Percentiles rank a stretch among this genome's conserved stretches.
These are phyloP conservation scores for Chionomys nivalis DNA, from an alignment of 2,113 vertebrate genomes.

Conservation along the genomic window DNA sequence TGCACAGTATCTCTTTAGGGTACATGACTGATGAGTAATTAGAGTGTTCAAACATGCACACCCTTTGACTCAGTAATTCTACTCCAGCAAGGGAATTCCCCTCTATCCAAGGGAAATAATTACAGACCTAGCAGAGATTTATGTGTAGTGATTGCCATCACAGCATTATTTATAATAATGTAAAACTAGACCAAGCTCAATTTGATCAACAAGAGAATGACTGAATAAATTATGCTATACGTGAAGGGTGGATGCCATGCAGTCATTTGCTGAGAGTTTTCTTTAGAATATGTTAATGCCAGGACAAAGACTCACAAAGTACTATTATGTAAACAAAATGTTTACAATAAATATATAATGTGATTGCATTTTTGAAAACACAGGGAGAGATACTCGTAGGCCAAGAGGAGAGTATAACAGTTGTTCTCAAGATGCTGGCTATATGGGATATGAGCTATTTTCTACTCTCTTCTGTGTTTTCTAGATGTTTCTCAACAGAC, in stretches of 20 bases:
- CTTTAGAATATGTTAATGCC: background rate
- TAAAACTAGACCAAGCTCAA: conserved; percentile 61
- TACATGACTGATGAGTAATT: conserved; percentile 2
- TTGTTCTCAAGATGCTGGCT: background rate
- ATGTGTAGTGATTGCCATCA: conserved; percentile 62
- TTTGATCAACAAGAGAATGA: conserved; percentile 54
- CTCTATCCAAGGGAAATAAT: conserved; percentile 64
- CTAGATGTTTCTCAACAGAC: background rate
- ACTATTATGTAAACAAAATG: background rate
- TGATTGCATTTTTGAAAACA: background rate
- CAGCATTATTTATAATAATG: conserved; percentile 67
- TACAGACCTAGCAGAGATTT: conserved; percentile 61
- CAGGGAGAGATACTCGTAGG: accelerated
- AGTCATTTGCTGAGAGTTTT: background rate
- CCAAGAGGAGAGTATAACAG: too few species aligned
- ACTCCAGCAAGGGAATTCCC: conserved; percentile 21
- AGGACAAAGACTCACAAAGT: background rate
- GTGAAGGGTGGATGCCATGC: background rate
- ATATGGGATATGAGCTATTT: background rate
- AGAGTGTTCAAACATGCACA: conserved; percentile 50
- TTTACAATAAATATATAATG: conserved; percentile 12
- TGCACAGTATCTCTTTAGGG: background rate
- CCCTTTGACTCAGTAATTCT: conserved; percentile 54
- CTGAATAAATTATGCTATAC: conserved; percentile 45
- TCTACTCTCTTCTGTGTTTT: background rate